phyloP scores from a whole-genome alignment of 1,140 invertebrate genomes.

The Epicauta chinensis region DNA sequence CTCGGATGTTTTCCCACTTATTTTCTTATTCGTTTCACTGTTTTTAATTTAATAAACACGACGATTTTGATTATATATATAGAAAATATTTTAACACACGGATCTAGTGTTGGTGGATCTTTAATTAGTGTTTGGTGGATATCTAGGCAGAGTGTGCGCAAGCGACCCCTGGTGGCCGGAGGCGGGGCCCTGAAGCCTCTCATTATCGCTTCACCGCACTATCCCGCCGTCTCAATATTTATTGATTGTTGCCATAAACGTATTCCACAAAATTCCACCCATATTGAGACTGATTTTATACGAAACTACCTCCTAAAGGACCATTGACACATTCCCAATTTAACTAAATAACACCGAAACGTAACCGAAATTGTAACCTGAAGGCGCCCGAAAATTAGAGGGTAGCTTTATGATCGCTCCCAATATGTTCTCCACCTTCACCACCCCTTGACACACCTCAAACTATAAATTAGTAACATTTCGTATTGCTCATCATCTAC shows the following conservation, averaged over 20 bases:
- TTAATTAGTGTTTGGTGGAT: slow-evolving; percentile 34
- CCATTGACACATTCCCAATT: too few relatives aligned
- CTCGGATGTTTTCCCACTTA: slow-evolving; percentile 38
- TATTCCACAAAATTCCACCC: background rate
- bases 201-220: slow-evolving; percentile 40
- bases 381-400: slow-evolving; percentile 1
- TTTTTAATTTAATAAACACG: background rate
- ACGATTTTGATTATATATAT: background rate
- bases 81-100: too few relatives aligned
- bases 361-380: too few relatives aligned
- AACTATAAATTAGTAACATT: too few relatives aligned
- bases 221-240: slow-evolving; percentile 35
- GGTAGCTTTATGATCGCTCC: slow-evolving; percentile 1
- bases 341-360: too few relatives aligned
- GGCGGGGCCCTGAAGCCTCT: slow-evolving; percentile 31
- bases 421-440: slow-evolving; percentile 5
- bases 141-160: slow-evolving; percentile 10
- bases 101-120: slow-evolving; percentile 17
- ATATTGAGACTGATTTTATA: too few relatives aligned
- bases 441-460: background rate
- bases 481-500: slow-evolving; percentile 1
- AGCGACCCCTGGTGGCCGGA: slow-evolving; percentile 25
- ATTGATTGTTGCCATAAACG: slow-evolving; percentile 35
- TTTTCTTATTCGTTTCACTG: slow-evolving; percentile 31
- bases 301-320: too few relatives aligned